Evolutionary conservation across 2,113 vertebrate species (phyloP).

Genomic region (Indicator maculatus): DNA sequence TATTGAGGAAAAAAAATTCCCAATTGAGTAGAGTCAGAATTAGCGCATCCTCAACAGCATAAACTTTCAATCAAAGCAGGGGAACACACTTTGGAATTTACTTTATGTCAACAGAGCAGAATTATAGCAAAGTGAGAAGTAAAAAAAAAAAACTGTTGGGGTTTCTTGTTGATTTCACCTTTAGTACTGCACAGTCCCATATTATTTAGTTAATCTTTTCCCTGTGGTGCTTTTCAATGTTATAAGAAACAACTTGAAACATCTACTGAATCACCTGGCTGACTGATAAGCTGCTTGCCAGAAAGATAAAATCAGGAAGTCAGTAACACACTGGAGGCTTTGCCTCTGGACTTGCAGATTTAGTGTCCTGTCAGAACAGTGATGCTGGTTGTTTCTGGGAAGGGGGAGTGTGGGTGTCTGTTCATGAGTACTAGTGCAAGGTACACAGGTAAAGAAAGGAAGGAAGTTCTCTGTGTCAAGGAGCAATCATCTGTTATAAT

Average conservation of each 20-base stretch:
- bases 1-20: background rate
- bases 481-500: background rate
- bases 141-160: background rate
- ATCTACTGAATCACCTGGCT: background rate
- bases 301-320: background rate
- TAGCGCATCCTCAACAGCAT: background rate
- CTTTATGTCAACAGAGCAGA: background rate
- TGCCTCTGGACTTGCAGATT: background rate
- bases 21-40: background rate
- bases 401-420: too few species aligned
- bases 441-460: background rate
- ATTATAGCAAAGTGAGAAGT: background rate
- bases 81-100: background rate
- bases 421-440: accelerated
- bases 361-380: accelerated
- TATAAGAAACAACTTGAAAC: background rate
- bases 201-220: background rate
- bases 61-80: background rate
- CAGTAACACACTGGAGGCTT: background rate
- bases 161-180: background rate
- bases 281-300: background rate
- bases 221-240: background rate
- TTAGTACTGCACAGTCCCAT: background rate
- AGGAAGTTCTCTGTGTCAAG: background rate
- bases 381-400: accelerated